phyloP scores from a whole-genome alignment of 2,113 vertebrate genomes.

The Poeciliopsis turrubarensis region DNA sequence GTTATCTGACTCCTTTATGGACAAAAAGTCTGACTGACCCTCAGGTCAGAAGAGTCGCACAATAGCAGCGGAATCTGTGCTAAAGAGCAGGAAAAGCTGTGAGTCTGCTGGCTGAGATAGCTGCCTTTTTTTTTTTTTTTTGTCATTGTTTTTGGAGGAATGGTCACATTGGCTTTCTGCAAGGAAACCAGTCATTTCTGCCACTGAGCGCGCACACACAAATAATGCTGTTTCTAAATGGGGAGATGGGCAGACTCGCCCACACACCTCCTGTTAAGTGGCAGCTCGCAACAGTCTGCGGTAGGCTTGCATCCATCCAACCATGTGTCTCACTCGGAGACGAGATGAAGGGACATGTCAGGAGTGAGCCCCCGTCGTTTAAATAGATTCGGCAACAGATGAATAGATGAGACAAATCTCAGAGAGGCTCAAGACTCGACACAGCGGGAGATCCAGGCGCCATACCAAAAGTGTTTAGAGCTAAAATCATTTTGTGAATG shows the following conservation, averaged over 20 bases:
- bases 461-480: slow-evolving; percentile 31
- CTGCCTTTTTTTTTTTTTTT: slow-evolving; percentile 70
- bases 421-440: slow-evolving; percentile 45
- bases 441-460: slow-evolving; percentile 49
- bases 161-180: slow-evolving; percentile 65
- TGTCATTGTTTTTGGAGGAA: slow-evolving; percentile 69
- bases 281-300: slow-evolving; percentile 62
- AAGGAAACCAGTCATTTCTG: slow-evolving; percentile 78
- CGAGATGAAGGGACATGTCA: slow-evolving; percentile 61
- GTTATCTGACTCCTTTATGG: slow-evolving; percentile 28
- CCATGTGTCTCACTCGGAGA: slow-evolving; percentile 55
- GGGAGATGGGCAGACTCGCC: slow-evolving; percentile 71
- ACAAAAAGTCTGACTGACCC: slow-evolving; percentile 44
- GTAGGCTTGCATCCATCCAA: slow-evolving; percentile 59
- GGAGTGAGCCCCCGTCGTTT: slow-evolving; percentile 55
- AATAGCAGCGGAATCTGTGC: slow-evolving; percentile 69
- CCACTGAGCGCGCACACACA: slow-evolving; percentile 70
- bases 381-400: slow-evolving; percentile 65
- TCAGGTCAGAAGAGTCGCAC: slow-evolving; percentile 57
- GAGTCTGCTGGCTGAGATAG: slow-evolving; percentile 76
- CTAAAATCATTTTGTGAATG: slow-evolving; percentile 35
- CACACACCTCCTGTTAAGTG: slow-evolving; percentile 77
- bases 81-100: slow-evolving; percentile 76
- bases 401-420: slow-evolving; percentile 58
- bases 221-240: slow-evolving; percentile 78